These are phyloP conservation scores for Pleuronectes platessa DNA, from an alignment of 2,113 vertebrate species.

Conservation along the genomic window DNA sequence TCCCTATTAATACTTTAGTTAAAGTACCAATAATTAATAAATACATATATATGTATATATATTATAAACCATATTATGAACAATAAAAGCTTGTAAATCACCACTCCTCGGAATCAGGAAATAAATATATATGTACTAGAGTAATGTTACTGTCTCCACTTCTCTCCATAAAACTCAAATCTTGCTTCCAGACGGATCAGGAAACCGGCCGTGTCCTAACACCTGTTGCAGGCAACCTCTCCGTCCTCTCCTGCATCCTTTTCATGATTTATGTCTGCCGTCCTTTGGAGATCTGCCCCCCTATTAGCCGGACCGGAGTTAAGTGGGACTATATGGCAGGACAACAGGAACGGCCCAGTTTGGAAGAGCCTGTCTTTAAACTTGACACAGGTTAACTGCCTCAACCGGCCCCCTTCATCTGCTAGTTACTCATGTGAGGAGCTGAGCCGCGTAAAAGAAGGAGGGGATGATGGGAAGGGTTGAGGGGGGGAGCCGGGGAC, in stretches of 20 bases:
- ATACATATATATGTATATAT: not conserved
- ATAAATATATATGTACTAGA: not conserved
- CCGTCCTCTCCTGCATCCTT: slow-evolving; percentile 28
- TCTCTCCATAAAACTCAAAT: slow-evolving; percentile 21
- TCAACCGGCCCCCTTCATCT: slow-evolving; percentile 54
- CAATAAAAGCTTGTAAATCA: too few species aligned
- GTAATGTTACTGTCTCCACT: too few species aligned
- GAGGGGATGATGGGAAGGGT: not conserved
- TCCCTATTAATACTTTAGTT: too few species aligned
- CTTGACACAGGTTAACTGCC: slow-evolving; percentile 65
- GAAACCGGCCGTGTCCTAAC: slow-evolving; percentile 50
- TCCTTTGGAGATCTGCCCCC: slow-evolving; percentile 38
- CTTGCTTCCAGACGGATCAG: slow-evolving; percentile 18
- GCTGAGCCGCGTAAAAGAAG: not conserved
- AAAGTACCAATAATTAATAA: not conserved
- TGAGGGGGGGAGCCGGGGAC: not conserved
- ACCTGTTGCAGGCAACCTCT: slow-evolving; percentile 58
- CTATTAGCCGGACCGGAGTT: slow-evolving; percentile 39
- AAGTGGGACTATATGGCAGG: slow-evolving; percentile 29
- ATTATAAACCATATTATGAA: not conserved
- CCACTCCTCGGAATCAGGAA: too few species aligned
- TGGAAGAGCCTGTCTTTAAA: slow-evolving; percentile 63
- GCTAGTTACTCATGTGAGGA: slow-evolving; percentile 37
- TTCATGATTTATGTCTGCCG: slow-evolving; percentile 56
- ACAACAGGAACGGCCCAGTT: slow-evolving; percentile 22